phyloP scores from a whole-genome alignment of 2,797 vertebrate genomes.

The Xenopus petersii region DNA sequence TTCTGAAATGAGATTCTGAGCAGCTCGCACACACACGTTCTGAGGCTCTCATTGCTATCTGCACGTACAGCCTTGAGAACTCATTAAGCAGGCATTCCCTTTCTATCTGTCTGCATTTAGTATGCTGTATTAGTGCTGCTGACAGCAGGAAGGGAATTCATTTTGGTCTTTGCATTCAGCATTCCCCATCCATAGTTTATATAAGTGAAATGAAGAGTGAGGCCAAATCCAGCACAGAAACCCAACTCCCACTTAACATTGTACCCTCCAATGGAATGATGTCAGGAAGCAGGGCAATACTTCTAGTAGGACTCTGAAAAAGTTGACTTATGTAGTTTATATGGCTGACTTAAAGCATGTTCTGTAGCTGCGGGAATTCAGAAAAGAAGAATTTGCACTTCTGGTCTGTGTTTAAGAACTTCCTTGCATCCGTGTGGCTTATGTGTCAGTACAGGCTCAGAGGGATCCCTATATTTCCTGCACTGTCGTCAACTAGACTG shows the following conservation, averaged over 20 bases:
- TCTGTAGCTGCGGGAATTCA: too few relatives aligned
- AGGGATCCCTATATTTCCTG: too few relatives aligned
- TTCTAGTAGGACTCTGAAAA: background rate
- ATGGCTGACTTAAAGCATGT: too few relatives aligned
- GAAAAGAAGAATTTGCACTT: too few relatives aligned
- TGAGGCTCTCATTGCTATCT: conserved; percentile 27
- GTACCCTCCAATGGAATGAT: background rate
- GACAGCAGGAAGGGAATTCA: conserved; percentile 58
- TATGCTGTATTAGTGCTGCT: conserved; percentile 45
- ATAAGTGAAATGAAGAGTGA: conserved; percentile 12
- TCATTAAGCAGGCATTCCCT: conserved; percentile 60
- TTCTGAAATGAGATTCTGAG: conserved; percentile 39
- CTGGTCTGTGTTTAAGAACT: too few relatives aligned
- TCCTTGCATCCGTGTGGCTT: too few relatives aligned
- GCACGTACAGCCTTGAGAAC: conserved; percentile 41
- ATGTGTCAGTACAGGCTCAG: too few relatives aligned
- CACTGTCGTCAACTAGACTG: too few relatives aligned
- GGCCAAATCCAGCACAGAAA: conserved; percentile 11
- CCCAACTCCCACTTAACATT: background rate
- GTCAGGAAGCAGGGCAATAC: background rate
- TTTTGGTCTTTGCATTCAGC: conserved; percentile 55
- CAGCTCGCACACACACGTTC: conserved; percentile 21
- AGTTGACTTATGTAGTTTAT: too few relatives aligned
- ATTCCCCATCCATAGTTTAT: conserved; percentile 25
- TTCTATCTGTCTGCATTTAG: conserved; percentile 45